Percentiles rank a stretch among this genome's conserved stretches.
phyloP scores from a whole-genome alignment of 1,140 invertebrate genomes.

The Drosophila rhopaloa region DNA sequence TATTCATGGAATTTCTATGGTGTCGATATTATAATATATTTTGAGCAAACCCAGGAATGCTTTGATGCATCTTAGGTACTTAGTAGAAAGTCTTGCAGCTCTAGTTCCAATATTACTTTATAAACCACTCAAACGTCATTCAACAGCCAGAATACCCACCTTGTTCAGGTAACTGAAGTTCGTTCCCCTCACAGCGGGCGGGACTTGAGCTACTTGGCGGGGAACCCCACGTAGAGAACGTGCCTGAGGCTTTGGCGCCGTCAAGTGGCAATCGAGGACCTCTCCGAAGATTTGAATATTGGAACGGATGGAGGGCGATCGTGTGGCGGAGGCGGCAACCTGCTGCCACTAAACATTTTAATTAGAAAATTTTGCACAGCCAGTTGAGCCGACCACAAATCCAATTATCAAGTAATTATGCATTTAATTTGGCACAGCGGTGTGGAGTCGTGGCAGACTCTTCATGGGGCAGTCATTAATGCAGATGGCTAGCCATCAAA shows the following conservation, averaged over 20 bases:
- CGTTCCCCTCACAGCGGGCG: slow-evolving; percentile 26
- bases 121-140: background rate
- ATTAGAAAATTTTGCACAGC: slow-evolving; percentile 76
- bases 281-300: slow-evolving; percentile 12
- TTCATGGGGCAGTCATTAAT: slow-evolving; percentile 46
- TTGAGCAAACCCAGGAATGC: too few relatives aligned
- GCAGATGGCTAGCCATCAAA: slow-evolving; percentile 49
- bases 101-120: background rate
- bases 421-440: slow-evolving; percentile 72
- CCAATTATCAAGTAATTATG: slow-evolving; percentile 82
- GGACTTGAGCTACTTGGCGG: slow-evolving; percentile 40
- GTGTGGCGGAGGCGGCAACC: slow-evolving; percentile 6
- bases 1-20: too few relatives aligned
- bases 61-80: too few relatives aligned
- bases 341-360: slow-evolving; percentile 75
- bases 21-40: too few relatives aligned
- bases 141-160: background rate
- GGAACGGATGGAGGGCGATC: slow-evolving; percentile 24
- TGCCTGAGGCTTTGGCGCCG: slow-evolving; percentile 49
- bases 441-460: slow-evolving; percentile 25
- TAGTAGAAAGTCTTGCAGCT: too few relatives aligned
- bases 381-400: slow-evolving; percentile 78
- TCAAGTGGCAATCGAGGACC: slow-evolving; percentile 58
- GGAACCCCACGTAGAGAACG: slow-evolving; percentile 50
- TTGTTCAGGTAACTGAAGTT: slow-evolving; percentile 17